Evolutionary conservation across 1,140 invertebrate species (phyloP), one percentile per base, ranked within the genome.

Genomic region (Micrasema longulum): DNA sequence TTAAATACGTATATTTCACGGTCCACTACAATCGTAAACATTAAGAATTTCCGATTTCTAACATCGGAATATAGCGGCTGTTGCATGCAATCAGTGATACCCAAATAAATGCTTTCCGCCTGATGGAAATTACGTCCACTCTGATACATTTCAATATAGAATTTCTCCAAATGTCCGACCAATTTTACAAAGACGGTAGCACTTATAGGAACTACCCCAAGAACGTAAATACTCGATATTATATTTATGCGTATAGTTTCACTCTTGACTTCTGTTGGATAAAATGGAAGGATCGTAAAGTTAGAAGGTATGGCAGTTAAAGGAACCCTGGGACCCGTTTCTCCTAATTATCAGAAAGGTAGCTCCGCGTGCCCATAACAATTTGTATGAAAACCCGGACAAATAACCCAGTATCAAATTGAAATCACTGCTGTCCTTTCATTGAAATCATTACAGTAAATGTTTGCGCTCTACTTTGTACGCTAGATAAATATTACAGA

Each of bases 321-420:
- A 20, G 57, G 20, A 68, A 45, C 18, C 20, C 16, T 18, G 67
- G 11, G 22, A 52, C 35, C 43, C 45, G 23, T 41, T 70, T 64
- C 55, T 35, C 55, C 57, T 69, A 69, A 69, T 69, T 64, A 70
- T 63, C 57, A 26, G 57, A 41, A 62, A 62, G 55, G 55, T 62
- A 57, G 53, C 26, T 35, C 41, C 66, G n/a, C n/a, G n/a, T n/a
- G n/a, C n/a, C 14, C 50, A 43, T 43, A 52, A 69, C 6, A 26
- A 52, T 57, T 55, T 69, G 31, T 52, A 36, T 26, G 66, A 18
- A 48, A 22, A 48, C n/a, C 67, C n/a, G n/a, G n/a, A n/a, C n/a
- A n/a, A n/a, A n/a, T n/a, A 69, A 60, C 14, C 31, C 11, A 12
- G 38, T 69, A 60, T 53, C 53, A 69, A 60, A 69, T 60, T 69